phyloP scores from a whole-genome alignment of 1,140 invertebrate species.

The Xylocopa sonorina region DNA sequence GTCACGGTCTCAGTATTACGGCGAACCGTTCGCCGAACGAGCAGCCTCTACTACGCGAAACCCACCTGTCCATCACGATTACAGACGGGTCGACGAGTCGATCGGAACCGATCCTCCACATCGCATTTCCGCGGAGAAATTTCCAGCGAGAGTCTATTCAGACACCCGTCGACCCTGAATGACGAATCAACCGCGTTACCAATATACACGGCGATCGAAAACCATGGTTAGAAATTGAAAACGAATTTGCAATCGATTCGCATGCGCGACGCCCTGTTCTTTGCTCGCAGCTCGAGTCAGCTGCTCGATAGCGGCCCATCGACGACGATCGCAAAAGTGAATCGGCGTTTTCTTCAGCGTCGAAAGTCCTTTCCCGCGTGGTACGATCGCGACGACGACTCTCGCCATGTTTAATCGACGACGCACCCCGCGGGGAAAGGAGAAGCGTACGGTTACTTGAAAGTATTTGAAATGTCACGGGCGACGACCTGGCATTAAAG shows the following conservation, averaged over 20 bases:
- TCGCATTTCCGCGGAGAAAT: constrained; percentile 19
- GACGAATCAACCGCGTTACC: neutral
- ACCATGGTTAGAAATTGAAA: constrained; percentile 36
- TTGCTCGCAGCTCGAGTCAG: constrained; percentile 38
- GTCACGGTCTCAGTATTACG: constrained; percentile 41
- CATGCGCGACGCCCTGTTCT: too few relatives aligned
- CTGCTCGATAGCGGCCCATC: constrained; percentile 57
- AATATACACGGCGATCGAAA: constrained; percentile 12
- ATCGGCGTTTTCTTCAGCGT: constrained; percentile 66
- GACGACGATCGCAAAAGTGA: constrained; percentile 68
- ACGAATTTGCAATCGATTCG: neutral
- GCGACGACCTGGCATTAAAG: constrained; percentile 43
- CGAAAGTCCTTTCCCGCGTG: constrained; percentile 62
- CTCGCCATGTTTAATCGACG: constrained; percentile 50
- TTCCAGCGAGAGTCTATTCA: constrained; percentile 38
- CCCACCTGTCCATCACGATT: neutral
- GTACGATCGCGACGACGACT: constrained; percentile 36
- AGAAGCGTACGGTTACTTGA: constrained; percentile 21
- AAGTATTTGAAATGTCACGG: constrained; percentile 50
- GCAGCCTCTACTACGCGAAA: neutral
- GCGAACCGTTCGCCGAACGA: neutral
- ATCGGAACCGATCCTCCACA: neutral
- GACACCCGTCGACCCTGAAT: neutral
- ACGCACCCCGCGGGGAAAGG: constrained; percentile 3
- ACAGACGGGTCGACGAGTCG: neutral